Conservation (phyloP, 2,113 vertebrate genomes). For the Ammodytes dubius region DNA sequence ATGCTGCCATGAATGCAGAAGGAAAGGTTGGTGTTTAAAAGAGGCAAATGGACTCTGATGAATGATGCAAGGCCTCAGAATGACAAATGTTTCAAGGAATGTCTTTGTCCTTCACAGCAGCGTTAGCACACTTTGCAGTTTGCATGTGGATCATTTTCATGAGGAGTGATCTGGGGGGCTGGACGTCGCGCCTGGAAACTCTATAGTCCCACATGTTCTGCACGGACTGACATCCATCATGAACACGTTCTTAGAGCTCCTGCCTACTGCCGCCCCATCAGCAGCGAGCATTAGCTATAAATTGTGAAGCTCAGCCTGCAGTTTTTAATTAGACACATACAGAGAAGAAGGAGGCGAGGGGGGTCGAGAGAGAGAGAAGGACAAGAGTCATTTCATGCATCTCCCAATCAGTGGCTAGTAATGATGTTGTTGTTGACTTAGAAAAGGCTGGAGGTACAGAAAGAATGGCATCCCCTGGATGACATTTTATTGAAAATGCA, state of each 20-base stretch:
- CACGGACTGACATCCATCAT: conserved; percentile 67
- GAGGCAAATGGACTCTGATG: conserved; percentile 63
- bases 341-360: conserved; percentile 39
- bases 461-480: conserved; percentile 1
- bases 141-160: conserved; percentile 62
- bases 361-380: conserved; percentile 11
- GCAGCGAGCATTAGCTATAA: conserved; percentile 61
- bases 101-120: conserved; percentile 63
- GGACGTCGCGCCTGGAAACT: conserved; percentile 35
- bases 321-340: conserved; percentile 72
- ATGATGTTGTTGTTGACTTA: conserved; percentile 51
- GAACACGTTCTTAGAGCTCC: conserved; percentile 49
- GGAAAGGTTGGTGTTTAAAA: conserved; percentile 29
- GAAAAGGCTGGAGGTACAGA: conserved; percentile 39
- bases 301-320: conserved; percentile 64
- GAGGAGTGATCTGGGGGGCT: conserved; percentile 46
- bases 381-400: conserved; percentile 50
- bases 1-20: conserved; percentile 41
- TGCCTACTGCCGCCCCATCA: conserved; percentile 59
- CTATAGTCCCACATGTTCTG: conserved; percentile 66
- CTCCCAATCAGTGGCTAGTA: conserved; percentile 53
- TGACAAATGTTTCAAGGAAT: conserved; percentile 65
- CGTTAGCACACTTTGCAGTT: conserved; percentile 40
- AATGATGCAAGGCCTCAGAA: conserved; percentile 53
- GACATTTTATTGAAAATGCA: conserved; percentile 12